Evolutionary conservation across 2,888 invertebrate species (phyloP).

Genomic region (Rhorus exstirpatorius): DNA sequence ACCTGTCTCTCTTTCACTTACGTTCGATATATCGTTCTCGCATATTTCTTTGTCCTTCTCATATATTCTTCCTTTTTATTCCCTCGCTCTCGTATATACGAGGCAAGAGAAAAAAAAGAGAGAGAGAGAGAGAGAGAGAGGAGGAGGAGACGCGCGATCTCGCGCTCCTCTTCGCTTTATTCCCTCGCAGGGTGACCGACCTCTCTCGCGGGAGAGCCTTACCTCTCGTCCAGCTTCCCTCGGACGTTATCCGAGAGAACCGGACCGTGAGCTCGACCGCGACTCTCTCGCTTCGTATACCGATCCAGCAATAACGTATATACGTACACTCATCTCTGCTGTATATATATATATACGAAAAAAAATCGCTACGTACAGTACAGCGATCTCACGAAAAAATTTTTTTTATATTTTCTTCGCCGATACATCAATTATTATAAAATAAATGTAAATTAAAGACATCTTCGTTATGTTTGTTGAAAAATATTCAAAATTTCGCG

Average conservation of each 20-base stretch:
- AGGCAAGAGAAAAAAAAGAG: not conserved
- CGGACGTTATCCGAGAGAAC: conserved; percentile 70
- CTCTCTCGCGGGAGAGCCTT: conserved; percentile 66
- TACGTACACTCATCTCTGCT: not conserved
- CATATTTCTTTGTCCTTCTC: conserved; percentile 39
- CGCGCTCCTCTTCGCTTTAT: conserved; percentile 36
- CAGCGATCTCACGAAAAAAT: not conserved
- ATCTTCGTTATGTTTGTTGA: too few relatives aligned
- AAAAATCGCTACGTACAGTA: not conserved
- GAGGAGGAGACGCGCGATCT: conserved; percentile 32
- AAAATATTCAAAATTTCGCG: too few relatives aligned
- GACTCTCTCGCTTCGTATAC: conserved; percentile 25
- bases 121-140: not conserved
- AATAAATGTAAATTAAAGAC: too few relatives aligned
- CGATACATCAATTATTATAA: not conserved
- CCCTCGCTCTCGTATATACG: not conserved
- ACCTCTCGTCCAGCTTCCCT: conserved; percentile 66
- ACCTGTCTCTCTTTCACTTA: conserved; percentile 60
- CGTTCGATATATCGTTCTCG: conserved; percentile 37
- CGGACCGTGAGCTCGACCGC: conserved; percentile 70
- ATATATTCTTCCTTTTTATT: conserved; percentile 23
- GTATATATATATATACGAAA: not conserved
- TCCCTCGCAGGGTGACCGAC: conserved; percentile 78
- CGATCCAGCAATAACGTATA: not conserved
- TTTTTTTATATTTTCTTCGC: not conserved